Evolutionary conservation across 2,888 invertebrate genomes (phyloP), one percentile per base, ranked within the genome.

Genomic region (Leptogaster cylindrica): DNA sequence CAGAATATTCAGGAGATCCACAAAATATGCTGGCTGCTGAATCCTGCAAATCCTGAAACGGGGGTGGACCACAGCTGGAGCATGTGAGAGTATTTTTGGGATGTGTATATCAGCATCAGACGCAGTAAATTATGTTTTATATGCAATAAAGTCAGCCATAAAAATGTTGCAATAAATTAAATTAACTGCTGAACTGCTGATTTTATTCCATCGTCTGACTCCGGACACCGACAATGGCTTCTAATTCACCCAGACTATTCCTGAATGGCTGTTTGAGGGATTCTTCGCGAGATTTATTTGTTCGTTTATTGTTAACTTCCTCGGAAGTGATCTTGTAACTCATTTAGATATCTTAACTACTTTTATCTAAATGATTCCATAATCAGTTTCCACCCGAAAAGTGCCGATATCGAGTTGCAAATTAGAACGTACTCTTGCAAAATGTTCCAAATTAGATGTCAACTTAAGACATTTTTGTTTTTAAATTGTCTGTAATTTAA

Each of bases 131-230:
- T 80, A 80, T 80, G 77, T 80, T 80, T 80, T 80, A 80, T 80
- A 79, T 80, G 80, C 80, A 80, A 80, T 80, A 80, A 80, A 80
- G 79, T 80, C 79, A 78, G 76, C 79, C 80, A 80, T 80, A 80
- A 80, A 80, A 80, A 79, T 78, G 78, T 77, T 76, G 79, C 78
- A 79, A 80, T 80, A 80, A 80, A 80, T 80, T 80, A 80, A 80
- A 80, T 80, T 79, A 80, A 80, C 80, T 80, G 78, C 79, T 65
- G 65, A 78, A 78, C 79, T 79, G 78, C 78, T 79, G 78, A 79
- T 80, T 78, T 78, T 76, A 76, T 77, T 77, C 76, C 75, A 66
- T 61, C 41, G 27, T 27, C 18, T 41, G 61, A 44, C 41, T 28
- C 44, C 31, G n/a, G 61, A 28, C 27, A 27, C 44, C 33, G 16